Evolutionary conservation across 2,888 invertebrate genomes (phyloP).

Genomic region (Empis livida): DNA sequence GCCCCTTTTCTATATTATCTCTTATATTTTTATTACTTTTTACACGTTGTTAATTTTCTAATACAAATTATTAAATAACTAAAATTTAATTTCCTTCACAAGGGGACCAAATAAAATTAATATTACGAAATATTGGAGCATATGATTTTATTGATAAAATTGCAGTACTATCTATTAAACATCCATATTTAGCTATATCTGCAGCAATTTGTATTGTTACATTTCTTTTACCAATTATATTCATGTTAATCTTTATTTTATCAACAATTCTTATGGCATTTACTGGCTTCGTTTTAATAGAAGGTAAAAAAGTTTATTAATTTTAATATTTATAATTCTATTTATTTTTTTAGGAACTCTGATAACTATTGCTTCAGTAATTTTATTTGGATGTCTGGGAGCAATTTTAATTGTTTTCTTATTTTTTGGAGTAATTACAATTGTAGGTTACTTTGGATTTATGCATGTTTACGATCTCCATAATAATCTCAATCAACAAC

Average conservation of each 20-base stretch:
- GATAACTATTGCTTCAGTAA: constrained; percentile 26
- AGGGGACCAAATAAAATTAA: not conserved
- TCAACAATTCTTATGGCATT: constrained; percentile 29
- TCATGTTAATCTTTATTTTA: constrained; percentile 27
- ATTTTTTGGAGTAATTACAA: constrained; percentile 19
- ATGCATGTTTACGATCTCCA: constrained; percentile 24
- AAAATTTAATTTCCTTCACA: no score
- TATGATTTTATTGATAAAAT: constrained; percentile 12
- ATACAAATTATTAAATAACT: no score
- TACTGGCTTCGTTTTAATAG: constrained; percentile 31
- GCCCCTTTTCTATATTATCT: no score
- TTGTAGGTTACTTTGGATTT: constrained; percentile 29
- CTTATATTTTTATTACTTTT: no score
- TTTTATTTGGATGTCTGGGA: constrained; percentile 27
- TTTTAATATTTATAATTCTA: not conserved
- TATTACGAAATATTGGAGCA: constrained; percentile 10
- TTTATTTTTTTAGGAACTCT: constrained; percentile 23
- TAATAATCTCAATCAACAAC: constrained; percentile 16
- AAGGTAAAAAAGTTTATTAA: constrained; percentile 19
- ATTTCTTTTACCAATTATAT: constrained; percentile 24
- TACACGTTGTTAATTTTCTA: no score
- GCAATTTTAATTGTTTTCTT: constrained; percentile 21
- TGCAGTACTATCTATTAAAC: constrained; percentile 14
- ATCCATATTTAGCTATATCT: constrained; percentile 15
- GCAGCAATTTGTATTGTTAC: constrained; percentile 11